Base-by-base conservation (phyloP, 1,140 invertebrate genomes). In the Drosophila tristis region DNA sequence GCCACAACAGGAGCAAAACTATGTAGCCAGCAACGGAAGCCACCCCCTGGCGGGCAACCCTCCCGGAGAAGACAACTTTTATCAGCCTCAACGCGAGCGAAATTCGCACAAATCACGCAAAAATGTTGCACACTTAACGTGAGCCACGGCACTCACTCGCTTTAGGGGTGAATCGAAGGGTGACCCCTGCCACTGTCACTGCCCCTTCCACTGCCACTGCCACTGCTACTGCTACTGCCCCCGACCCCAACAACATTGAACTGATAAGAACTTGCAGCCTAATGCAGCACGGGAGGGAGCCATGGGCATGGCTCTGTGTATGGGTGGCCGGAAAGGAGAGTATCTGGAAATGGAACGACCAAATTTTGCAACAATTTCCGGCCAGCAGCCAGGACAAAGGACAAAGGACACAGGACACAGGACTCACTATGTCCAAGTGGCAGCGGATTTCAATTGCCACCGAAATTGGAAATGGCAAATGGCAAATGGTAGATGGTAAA, bases 41-140 rank as follows among this genome's bases (percentile, higher is more conserved):
- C n/a, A 64, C 61, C 54, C 45, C 44, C 11, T 23, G n/a, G 23
- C 23, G 68, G n/a, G 8, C 13, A n/a, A 35, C 25, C 53, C 50
- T 26, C 15, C 11, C 8, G n/a, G 4, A 5, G 29, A 43, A 53
- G 26, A n/a, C 15, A 48, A 72, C 47, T 72, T 87, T 87, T 86
- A 86, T 86, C 82, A 50, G 63, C 29, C 65, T 53, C 49, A 63
- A 74, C 59, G 67, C 56, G 71, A 76, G 45, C 51, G 63, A 86
- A 81, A 87, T 87, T 86, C 82, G 82, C 82, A 86, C 82, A 86
- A 86, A 86, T 86, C 82, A 87, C 82, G 82, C 82, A 75, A 78
- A 76, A 86, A 81, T 86, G 77, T 78, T 78, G 82, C 82, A 86
- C 82, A 86, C 82, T 86, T 86, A 86, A 78, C 82, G 82, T 87